A percentile compares a stretch with the other conserved stretches of the same genome.
These are phyloP conservation scores for Heliocidaris erythrogramma DNA, from an alignment of 35 echinoderm and acorn worm genomes.

Conservation along the genomic window DNA sequence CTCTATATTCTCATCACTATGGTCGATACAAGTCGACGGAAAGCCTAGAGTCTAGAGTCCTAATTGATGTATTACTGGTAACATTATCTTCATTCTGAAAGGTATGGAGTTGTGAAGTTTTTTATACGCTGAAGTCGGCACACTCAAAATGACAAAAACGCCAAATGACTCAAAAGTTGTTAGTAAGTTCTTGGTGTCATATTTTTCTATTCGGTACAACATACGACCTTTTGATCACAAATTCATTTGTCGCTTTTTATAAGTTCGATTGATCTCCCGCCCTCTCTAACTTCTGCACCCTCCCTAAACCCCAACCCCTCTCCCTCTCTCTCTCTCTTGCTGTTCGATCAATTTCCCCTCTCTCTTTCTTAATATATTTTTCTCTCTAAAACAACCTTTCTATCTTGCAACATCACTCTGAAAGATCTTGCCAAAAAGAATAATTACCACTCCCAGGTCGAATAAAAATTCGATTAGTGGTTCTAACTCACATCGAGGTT, in stretches of 20 bases:
- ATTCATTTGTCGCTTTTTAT: too few species aligned
- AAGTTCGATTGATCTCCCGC: too few species aligned
- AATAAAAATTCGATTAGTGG: slow-evolving; percentile 4
- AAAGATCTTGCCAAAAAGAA: neutral
- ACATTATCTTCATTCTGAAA: neutral
- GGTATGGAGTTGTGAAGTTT: neutral
- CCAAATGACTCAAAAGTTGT: too few species aligned
- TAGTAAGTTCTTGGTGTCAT: too few species aligned
- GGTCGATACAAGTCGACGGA: neutral
- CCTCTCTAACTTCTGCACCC: too few species aligned
- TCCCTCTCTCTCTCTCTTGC: neutral
- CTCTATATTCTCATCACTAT: neutral
- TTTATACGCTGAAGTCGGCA: neutral
- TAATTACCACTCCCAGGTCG: slow-evolving; percentile 8
- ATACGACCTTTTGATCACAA: too few species aligned
- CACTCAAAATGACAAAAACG: neutral
- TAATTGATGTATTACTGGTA: neutral
- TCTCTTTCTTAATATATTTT: neutral
- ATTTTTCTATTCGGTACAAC: too few species aligned
- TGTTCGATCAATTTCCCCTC: neutral
- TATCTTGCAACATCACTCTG: neutral
- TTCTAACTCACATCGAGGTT: neutral
- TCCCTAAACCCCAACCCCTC: too few species aligned
- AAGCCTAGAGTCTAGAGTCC: neutral
- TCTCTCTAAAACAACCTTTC: neutral